These are phyloP conservation scores for Trididemnum nubilum DNA, from an alignment of 23 tunicate genomes.

Conservation along the genomic window DNA sequence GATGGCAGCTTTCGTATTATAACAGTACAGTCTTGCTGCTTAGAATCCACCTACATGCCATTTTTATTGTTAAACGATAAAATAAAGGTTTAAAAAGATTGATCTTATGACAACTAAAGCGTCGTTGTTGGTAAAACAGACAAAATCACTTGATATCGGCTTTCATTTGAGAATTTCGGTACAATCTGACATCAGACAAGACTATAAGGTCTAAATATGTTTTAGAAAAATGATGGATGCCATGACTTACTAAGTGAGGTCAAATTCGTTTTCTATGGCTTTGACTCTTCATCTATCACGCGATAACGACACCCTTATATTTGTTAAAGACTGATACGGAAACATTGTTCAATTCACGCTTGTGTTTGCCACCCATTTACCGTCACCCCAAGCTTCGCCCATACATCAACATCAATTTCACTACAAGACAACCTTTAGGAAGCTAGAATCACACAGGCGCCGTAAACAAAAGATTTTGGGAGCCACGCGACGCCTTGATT, in stretches of 20 bases:
- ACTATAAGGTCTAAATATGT: neutral
- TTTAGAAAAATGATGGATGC: neutral
- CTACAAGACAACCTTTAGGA: neutral
- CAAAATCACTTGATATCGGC: too few relatives aligned
- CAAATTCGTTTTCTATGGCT: slow-evolving; percentile 8
- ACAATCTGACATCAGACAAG: too few relatives aligned
- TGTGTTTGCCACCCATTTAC: neutral
- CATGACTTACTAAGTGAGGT: neutral
- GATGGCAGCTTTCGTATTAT: too few relatives aligned
- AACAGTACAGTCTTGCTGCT: too few relatives aligned
- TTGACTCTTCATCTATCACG: slow-evolving; percentile 6
- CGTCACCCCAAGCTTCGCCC: neutral
- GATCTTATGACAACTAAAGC: too few relatives aligned
- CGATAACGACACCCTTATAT: slow-evolving; percentile 18
- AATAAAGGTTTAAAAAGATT: too few relatives aligned
- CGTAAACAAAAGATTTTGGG: neutral
- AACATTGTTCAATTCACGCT: slow-evolving; percentile 13
- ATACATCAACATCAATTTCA: slow-evolving; percentile 10
- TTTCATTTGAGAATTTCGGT: too few relatives aligned
- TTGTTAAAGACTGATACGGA: slow-evolving; percentile 3
- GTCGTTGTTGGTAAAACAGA: too few relatives aligned
- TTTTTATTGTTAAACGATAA: too few relatives aligned
- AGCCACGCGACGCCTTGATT: slow-evolving; percentile 16
- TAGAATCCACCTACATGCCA: too few relatives aligned
- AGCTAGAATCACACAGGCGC: slow-evolving; percentile 14